Conservation (phyloP, 2,888 invertebrate species). For the Alloscopus bannaensis region DNA sequence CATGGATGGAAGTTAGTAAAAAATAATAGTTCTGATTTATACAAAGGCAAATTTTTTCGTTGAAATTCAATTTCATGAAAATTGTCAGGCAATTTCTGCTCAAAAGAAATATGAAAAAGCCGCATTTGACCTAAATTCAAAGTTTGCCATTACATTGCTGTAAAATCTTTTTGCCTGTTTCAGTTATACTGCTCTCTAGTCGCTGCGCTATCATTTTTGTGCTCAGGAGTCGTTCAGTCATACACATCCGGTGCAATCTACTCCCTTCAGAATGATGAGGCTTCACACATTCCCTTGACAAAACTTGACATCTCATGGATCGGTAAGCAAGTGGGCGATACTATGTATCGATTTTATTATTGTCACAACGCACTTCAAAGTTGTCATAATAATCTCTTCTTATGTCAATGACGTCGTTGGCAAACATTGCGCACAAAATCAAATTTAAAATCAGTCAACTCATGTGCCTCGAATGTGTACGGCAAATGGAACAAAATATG, state of each 20-base stretch:
- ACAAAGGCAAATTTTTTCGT: too few relatives aligned
- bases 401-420: not conserved
- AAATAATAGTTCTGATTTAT: too few relatives aligned
- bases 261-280: conserved; percentile 77
- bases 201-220: conserved; percentile 79
- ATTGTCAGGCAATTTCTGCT: too few relatives aligned
- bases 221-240: conserved; percentile 80
- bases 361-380: not conserved
- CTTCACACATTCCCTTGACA: conserved; percentile 43
- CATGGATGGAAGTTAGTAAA: conserved; percentile 57
- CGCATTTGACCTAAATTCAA: too few relatives aligned
- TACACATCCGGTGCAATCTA: conserved; percentile 83
- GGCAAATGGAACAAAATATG: too few relatives aligned
- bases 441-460: too few relatives aligned
- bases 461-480: too few relatives aligned
- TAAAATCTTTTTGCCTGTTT: conserved; percentile 38
- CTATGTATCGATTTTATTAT: not conserved
- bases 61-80: too few relatives aligned
- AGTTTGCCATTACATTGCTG: not conserved
- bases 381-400: not conserved
- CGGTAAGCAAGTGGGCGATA: too few relatives aligned
- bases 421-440: too few relatives aligned
- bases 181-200: conserved; percentile 79
- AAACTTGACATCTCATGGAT: conserved; percentile 61
- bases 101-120: too few relatives aligned